A percentile compares a stretch with the other conserved stretches of the same genome.
Evolutionary conservation across 2,797 vertebrate genomes (phyloP).

Genomic region (Crocodylus rhombifer): DNA sequence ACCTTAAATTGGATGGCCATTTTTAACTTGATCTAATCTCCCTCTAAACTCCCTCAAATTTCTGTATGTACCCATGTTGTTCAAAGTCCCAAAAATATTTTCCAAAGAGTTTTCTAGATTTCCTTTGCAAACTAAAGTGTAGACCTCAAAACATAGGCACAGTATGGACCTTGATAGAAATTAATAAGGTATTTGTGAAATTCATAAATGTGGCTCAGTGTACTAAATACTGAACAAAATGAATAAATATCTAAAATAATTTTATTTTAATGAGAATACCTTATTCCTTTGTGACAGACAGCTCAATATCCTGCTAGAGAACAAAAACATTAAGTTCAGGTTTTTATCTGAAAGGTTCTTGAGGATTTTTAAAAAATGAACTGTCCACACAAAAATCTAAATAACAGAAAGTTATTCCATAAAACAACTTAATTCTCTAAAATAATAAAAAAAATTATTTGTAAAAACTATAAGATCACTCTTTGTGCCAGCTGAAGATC

Average conservation of each 20-base stretch:
- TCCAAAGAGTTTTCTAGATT: neutral
- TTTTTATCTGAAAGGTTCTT: neutral
- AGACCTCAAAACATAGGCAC: neutral
- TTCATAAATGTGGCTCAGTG: neutral
- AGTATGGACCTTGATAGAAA: neutral
- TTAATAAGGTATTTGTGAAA: neutral
- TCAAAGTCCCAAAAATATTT: neutral
- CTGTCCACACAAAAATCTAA: neutral
- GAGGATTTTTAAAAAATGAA: neutral
- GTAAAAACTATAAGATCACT: rapidly evolving
- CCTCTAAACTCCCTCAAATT: neutral
- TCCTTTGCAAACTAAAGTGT: neutral
- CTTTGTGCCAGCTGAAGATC: neutral
- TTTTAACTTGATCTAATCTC: neutral
- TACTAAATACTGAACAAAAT: neutral
- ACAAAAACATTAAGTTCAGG: neutral
- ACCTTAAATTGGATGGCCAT: neutral
- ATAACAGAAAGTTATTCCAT: neutral
- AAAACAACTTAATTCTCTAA: neutral
- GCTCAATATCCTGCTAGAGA: neutral
- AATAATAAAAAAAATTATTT: neutral
- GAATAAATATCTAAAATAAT: neutral
- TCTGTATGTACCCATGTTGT: too few species aligned
- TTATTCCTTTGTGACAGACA: neutral
- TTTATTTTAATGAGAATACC: neutral